Evolutionary conservation across 2,797 vertebrate species (phyloP), one percentile per base, ranked within the genome.

Genomic region (Phataginus tetradactyla): DNA sequence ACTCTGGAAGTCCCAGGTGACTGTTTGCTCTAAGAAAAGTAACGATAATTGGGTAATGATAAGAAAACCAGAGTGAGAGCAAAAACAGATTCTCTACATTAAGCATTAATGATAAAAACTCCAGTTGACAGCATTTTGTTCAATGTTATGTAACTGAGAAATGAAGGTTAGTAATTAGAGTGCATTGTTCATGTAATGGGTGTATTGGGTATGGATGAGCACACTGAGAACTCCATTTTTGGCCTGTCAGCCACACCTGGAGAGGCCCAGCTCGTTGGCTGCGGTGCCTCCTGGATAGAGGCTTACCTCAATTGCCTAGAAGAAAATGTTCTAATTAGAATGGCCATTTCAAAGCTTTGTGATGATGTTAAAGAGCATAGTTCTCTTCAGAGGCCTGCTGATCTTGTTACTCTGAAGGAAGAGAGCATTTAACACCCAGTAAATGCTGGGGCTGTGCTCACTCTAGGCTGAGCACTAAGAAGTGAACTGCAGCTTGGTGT

Each of bases 21-120:
- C 55, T 92, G 32, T 39, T 69, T 74, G 91, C 74, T 86, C 53
- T 59, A 72, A 77, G 78, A 89, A 89, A 69, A 72, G n/a, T 83
- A 18, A 57, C 15, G 10, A 0, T 37, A 45, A 45, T 53, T 6
- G 1, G 15, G 68, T 68, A 39, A 79, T 42, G 63, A 57, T 69
- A 18, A 64, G 87, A 45, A 94, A 55, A 34, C 7, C 21, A 87
- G 21, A 68, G 27, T 18, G 21, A 79, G 61, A 83, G 49, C 59
- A 57, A 71, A 89, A 94, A n/a, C 14, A 32, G 49, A 63, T 66
- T 90, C 25, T 78, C 83, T 55, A 79, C 51, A 27, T 80, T 68
- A 80, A 57, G 6, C n/a, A 13, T 91, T 69, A 64, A 42, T 57
- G n/a, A 15, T 87, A 78, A 87, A 77, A 59, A 5, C 57, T 86